Conservation (phyloP, 2,113 vertebrate species). For the Cercopithecus mona region DNA sequence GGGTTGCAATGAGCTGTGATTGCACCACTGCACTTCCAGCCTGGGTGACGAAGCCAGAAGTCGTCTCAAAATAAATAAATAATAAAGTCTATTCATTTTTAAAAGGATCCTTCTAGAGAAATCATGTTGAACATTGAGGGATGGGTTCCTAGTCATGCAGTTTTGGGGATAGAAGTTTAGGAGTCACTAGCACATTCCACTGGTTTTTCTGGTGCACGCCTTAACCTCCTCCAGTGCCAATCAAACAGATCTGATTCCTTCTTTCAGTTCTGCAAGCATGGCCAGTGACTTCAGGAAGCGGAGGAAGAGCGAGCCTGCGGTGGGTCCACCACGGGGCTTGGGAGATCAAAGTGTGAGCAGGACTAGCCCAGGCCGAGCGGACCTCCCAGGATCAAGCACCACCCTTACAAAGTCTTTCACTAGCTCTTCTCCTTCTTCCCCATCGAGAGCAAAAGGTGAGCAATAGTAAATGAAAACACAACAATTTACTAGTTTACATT, state of each 20-base stretch:
- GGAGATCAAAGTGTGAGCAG: constrained; percentile 85
- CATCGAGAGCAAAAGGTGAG: constrained; percentile 95
- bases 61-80: no score
- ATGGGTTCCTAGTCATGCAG: neutral
- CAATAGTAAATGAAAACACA: accelerated
- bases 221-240: neutral
- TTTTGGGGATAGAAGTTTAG: neutral
- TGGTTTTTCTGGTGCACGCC: neutral
- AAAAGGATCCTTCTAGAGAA: neutral
- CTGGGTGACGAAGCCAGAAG: no score
- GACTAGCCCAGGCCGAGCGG: constrained; percentile 80
- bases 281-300: constrained; percentile 96
- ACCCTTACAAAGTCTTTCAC: constrained; percentile 89
- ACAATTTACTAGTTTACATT: neutral
- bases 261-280: constrained; percentile 83
- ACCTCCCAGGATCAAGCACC: constrained; percentile 84
- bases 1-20: no score
- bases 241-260: neutral
- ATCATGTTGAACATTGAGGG: neutral
- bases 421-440: constrained; percentile 96
- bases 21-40: no score
- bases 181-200: neutral
- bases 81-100: neutral
- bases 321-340: constrained; percentile 85
- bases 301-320: constrained; percentile 96